Base-by-base conservation (phyloP, 2,888 invertebrate species). In the Drosophila yooni region DNA sequence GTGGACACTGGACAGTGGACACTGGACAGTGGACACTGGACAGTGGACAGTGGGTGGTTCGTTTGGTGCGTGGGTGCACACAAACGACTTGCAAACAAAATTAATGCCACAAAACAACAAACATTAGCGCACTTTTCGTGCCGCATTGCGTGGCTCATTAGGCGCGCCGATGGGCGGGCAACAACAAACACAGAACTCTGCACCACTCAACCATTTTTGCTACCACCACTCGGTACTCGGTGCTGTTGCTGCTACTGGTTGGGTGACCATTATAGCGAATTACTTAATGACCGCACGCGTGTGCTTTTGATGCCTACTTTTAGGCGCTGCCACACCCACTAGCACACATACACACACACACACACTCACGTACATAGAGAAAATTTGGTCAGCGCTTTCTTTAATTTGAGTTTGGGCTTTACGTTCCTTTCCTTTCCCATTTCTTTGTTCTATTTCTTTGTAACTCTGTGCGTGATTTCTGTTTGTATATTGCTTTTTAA, bases 61-160 rank as follows among this genome's bases (percentile, higher is more conserved):
- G n/a, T 10, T 57, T 36, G 50, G 51, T 48, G 21, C 33, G 25
- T 33, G 54, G 53, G 34, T 70, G 75, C 83, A 80, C 75, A 83
- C 77, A 83, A 85, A 89, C 85, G 81, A 89, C 88, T 88, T 88
- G 86, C 83, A 90, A 88, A 90, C 86, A 90, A 85, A 87, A 88
- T 85, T 85, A 88, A 87, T 87, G 74, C 90, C 83, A 75, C 88
- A 86, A 81, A 85, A 85, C 88, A 87, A 87, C 86, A 88, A 87
- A 74, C 83, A 88, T 87, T 87, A 81, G 76, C 83, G 83, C 85
- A 85, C 80, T 89, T 88, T 89, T 78, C 72, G 81, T 76, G 83
- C 76, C 79, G 73, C 88, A 80, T 77, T 84, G 85, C 80, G 80
- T 78, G 88, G 78, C 88, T 85, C 85, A 85, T 85, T 89, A 85